These are phyloP conservation scores for Gastrophysa polygoni DNA, from an alignment of 2,888 invertebrate species.

Conservation along the genomic window DNA sequence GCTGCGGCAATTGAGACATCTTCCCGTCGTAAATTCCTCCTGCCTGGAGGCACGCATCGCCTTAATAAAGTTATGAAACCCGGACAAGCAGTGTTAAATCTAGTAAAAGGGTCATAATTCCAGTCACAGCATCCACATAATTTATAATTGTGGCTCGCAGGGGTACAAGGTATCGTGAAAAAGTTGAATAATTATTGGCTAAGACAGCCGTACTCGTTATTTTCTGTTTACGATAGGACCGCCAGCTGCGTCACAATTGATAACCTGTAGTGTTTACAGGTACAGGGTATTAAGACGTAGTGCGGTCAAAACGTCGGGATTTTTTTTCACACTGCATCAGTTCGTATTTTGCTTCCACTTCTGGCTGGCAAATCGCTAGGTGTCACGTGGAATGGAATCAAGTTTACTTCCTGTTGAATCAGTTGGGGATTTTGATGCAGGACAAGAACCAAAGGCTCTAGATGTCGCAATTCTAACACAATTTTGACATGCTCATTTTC, in stretches of 20 bases:
- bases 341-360: neutral
- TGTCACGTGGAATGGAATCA: too few relatives aligned
- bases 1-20: conserved; percentile 13
- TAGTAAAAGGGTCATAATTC: conserved; percentile 46
- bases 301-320: conserved; percentile 8
- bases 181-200: conserved; percentile 55
- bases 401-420: too few relatives aligned
- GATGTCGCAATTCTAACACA: too few relatives aligned
- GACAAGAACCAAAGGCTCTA: too few relatives aligned
- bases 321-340: neutral
- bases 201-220: conserved; percentile 52
- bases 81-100: conserved; percentile 45
- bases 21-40: conserved; percentile 22
- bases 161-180: conserved; percentile 46
- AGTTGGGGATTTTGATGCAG: too few relatives aligned
- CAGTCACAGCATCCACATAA: conserved; percentile 44
- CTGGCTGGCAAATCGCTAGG: too few relatives aligned
- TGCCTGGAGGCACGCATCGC: conserved; percentile 21
- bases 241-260: conserved; percentile 54
- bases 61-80: conserved; percentile 36
- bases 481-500: too few relatives aligned
- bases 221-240: conserved; percentile 51
- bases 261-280: conserved; percentile 56
- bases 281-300: conserved; percentile 42
- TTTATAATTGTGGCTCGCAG: conserved; percentile 41